A percentile compares a stretch with the other conserved stretches of the same genome.
Evolutionary conservation across 2,888 invertebrate genomes (phyloP).

Genomic region (Agrenia bidenticulata): DNA sequence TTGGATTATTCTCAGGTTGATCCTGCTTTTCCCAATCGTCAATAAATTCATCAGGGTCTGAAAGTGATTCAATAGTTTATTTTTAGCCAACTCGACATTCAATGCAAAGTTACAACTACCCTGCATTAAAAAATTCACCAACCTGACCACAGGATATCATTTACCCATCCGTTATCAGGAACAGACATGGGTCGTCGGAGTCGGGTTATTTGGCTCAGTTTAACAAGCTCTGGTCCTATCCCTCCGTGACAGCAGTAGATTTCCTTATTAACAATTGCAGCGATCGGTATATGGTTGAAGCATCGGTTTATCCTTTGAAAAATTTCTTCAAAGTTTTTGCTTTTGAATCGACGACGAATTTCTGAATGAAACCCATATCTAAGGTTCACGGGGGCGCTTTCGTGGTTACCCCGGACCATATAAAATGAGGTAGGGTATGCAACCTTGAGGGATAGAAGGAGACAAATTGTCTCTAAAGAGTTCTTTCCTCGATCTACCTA

Average conservation of each 20-base stretch:
- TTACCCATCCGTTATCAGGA: constrained; percentile 5
- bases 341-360: constrained; percentile 27
- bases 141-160: constrained; percentile 33
- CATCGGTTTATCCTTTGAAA: constrained; percentile 56
- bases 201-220: constrained; percentile 15
- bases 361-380: constrained; percentile 64
- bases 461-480: constrained; percentile 60
- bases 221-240: constrained; percentile 19
- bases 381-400: constrained; percentile 61
- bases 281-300: constrained; percentile 61
- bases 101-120: too few relatives aligned
- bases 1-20: constrained; percentile 23
- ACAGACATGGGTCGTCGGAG: constrained; percentile 18
- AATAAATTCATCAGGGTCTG: constrained; percentile 28
- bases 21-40: constrained; percentile 30
- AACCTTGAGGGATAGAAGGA: constrained; percentile 61
- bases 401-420: constrained; percentile 62
- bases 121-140: too few relatives aligned
- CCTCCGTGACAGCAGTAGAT: constrained; percentile 43
- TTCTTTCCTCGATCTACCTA: constrained; percentile 57
- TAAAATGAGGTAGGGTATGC: constrained; percentile 64
- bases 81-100: too few relatives aligned
- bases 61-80: too few relatives aligned
- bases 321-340: not conserved
- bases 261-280: constrained; percentile 26